Percentiles rank a stretch among this genome's conserved stretches.
These are phyloP conservation scores for Stylophora pistillata DNA, from an alignment of 64 coral and sea anemone genomes.

Conservation along the genomic window DNA sequence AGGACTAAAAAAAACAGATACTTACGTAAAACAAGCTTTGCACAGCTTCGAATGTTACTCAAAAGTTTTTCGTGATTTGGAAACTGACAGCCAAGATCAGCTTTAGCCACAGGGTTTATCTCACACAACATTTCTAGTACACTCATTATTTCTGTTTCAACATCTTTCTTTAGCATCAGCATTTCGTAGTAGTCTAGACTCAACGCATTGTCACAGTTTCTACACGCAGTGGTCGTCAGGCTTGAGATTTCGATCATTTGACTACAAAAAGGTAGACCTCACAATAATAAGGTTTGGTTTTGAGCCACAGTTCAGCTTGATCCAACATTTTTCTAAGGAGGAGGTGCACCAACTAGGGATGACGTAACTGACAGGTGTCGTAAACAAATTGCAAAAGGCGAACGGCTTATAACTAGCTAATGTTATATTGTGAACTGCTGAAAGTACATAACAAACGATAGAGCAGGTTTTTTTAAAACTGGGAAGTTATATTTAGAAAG, in stretches of 20 bases:
- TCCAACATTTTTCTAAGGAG: no score
- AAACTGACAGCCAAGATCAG: slow-evolving; percentile 91
- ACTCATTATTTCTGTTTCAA: slow-evolving; percentile 78
- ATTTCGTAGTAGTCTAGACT: slow-evolving; percentile 90
- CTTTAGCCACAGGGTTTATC: slow-evolving; percentile 42
- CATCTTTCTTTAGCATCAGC: slow-evolving; percentile 85
- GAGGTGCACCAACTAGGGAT: no score
- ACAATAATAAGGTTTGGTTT: no score
- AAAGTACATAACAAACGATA: no score
- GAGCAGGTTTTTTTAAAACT: no score
- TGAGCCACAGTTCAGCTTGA: no score
- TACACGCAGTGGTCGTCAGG: slow-evolving; percentile 82
- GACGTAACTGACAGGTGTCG: no score
- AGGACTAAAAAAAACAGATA: neutral
- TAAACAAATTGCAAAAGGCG: no score
- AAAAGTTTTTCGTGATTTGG: slow-evolving; percentile 91
- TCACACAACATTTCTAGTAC: slow-evolving; percentile 80
- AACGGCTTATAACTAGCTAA: no score
- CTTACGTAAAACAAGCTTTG: slow-evolving; percentile 91
- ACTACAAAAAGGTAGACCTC: slow-evolving; percentile 22
- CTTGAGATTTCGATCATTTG: slow-evolving; percentile 97
- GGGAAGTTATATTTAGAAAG: no score
- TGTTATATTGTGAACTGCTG: no score
- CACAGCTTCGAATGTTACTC: slow-evolving; percentile 74
- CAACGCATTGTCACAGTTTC: slow-evolving; percentile 82